Conservation (phyloP, 2,113 vertebrate species). For the Aepyceros melampus region DNA sequence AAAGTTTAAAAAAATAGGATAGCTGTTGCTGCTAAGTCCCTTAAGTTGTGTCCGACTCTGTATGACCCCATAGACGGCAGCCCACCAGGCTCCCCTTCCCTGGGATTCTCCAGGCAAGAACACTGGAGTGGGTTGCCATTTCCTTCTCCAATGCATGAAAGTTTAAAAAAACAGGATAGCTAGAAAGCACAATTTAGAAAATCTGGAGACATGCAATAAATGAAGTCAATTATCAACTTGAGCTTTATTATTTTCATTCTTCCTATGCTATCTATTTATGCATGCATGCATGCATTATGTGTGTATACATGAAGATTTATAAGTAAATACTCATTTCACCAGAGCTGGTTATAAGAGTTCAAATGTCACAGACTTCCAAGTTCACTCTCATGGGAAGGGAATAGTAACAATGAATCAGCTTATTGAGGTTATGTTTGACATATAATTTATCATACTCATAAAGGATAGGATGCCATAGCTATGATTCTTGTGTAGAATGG, state of each 20-base stretch:
- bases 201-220: not conserved
- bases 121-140: no score
- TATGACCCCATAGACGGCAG: no score
- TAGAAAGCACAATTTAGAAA: not conserved
- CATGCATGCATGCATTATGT: not conserved
- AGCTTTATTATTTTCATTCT: slow-evolving; percentile 38
- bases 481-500: not conserved
- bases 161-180: not conserved
- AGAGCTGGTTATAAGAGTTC: not conserved
- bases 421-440: not conserved
- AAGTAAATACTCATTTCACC: not conserved
- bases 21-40: no score
- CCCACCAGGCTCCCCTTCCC: no score
- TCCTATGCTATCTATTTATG: not conserved
- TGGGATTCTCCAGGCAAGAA: no score
- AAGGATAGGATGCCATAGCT: not conserved
- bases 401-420: not conserved
- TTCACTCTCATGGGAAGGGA: not conserved
- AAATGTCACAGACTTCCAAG: not conserved
- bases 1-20: not conserved
- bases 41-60: no score
- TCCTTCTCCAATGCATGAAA: no score
- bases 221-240: not conserved
- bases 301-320: not conserved
- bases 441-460: not conserved